Conservation (phyloP, 2,797 vertebrate genomes). For the Tinamus major region DNA sequence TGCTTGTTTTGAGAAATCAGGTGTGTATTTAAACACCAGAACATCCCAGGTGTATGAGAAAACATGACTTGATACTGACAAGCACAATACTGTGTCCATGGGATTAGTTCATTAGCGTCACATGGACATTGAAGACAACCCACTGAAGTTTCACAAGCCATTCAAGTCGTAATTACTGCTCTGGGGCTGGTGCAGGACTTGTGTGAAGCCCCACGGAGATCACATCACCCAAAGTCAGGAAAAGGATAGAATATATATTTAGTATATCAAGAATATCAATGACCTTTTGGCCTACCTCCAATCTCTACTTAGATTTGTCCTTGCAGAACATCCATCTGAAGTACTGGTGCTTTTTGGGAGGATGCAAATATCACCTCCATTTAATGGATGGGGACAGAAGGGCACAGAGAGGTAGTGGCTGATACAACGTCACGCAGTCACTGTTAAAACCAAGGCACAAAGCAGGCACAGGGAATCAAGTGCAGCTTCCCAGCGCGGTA, state of each 20-base stretch:
- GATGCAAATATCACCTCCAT: neutral
- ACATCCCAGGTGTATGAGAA: neutral
- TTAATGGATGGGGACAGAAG: rapidly evolving
- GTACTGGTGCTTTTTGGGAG: neutral
- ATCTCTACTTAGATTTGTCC: neutral
- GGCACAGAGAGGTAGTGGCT: neutral
- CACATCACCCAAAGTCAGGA: neutral
- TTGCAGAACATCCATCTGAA: neutral
- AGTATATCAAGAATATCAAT: rapidly evolving
- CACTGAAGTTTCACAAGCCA: neutral
- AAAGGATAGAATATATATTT: neutral
- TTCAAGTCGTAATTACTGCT: neutral
- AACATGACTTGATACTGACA: neutral
- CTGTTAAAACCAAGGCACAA: neutral
- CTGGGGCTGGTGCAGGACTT: neutral
- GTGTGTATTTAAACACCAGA: neutral
- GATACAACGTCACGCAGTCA: neutral
- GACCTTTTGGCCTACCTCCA: neutral
- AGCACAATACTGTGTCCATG: neutral
- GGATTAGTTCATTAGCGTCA: rapidly evolving
- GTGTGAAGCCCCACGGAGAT: neutral
- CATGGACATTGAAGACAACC: neutral
- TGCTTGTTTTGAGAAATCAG: neutral
- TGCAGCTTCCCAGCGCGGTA: neutral
- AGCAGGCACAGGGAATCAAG: neutral